Evolutionary conservation across 2,888 invertebrate species (phyloP).

Genomic region (Salpingus planirostris): DNA sequence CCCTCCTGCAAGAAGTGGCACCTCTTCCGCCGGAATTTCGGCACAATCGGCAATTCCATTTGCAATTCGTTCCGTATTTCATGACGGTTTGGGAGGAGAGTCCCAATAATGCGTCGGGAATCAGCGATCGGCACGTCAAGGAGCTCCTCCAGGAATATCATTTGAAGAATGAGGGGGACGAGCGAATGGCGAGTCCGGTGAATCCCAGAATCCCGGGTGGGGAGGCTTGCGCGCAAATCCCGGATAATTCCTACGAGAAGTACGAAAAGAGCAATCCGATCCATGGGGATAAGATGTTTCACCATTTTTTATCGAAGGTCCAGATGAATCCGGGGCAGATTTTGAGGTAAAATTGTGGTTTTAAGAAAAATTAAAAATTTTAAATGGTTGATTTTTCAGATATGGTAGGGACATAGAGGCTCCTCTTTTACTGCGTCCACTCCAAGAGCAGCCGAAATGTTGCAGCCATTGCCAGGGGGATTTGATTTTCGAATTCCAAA

Average conservation of each 20-base stretch:
- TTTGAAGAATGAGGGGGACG: constrained; percentile 42
- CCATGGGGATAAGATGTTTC: constrained; percentile 77
- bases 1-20: constrained; percentile 59
- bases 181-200: too few relatives aligned
- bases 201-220: constrained; percentile 3
- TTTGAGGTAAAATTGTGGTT: too few relatives aligned
- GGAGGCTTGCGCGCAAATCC: constrained; percentile 16
- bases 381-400: too few relatives aligned
- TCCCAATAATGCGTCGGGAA: constrained; percentile 21
- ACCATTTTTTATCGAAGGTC: constrained; percentile 65
- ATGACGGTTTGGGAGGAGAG: constrained; percentile 54
- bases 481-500: constrained; percentile 72
- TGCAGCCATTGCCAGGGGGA: constrained; percentile 65
- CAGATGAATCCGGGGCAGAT: constrained; percentile 73
- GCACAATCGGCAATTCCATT: constrained; percentile 22
- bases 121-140: constrained; percentile 49
- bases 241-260: constrained; percentile 48
- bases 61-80: constrained; percentile 46
- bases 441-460: constrained; percentile 46
- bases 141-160: constrained; percentile 55
- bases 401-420: constrained; percentile 61
- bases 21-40: constrained; percentile 42
- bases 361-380: too few relatives aligned
- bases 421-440: constrained; percentile 61
- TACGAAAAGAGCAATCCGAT: constrained; percentile 73